These are phyloP conservation scores for Plumapathes pennacea DNA, from an alignment of 92 coral and sea anemone genomes.

Conservation along the genomic window DNA sequence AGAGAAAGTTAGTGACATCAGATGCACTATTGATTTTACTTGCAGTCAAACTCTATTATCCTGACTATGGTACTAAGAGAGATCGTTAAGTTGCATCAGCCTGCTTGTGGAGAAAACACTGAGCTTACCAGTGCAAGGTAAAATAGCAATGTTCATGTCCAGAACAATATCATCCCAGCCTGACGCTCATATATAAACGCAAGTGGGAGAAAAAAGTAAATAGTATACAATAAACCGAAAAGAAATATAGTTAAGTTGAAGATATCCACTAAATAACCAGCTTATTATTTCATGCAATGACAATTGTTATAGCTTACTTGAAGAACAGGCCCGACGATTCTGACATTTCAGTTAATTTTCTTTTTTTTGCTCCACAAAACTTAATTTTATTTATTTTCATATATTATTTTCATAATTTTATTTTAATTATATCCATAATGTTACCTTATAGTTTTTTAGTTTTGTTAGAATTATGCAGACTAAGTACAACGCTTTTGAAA, in stretches of 20 bases:
- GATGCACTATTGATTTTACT: not conserved
- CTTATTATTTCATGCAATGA: no score
- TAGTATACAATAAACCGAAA: no score
- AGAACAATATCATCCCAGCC: not conserved
- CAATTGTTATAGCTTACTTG: no score
- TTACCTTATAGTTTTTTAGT: not conserved
- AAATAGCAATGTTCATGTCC: not conserved
- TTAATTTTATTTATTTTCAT: no score
- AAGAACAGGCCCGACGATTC: no score
- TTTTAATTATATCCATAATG: not conserved
- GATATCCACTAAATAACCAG: no score
- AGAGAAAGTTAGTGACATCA: not conserved
- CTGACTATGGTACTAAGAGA: constrained; percentile 77
- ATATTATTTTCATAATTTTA: no score
- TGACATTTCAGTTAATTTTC: no score
- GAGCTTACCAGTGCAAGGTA: constrained; percentile 73
- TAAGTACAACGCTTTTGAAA: not conserved
- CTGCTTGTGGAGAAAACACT: constrained; percentile 55
- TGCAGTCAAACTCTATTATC: constrained; percentile 66
- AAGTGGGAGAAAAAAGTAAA: no score
- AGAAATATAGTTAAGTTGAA: no score
- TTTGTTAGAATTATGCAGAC: not conserved
- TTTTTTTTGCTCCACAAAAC: no score
- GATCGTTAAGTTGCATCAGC: constrained; percentile 66
- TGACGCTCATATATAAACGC: not conserved